Evolutionary conservation across 1,140 invertebrate species (phyloP), one percentile per base, ranked within the genome.

Genomic region (Brachionus asplanchnoidis): DNA sequence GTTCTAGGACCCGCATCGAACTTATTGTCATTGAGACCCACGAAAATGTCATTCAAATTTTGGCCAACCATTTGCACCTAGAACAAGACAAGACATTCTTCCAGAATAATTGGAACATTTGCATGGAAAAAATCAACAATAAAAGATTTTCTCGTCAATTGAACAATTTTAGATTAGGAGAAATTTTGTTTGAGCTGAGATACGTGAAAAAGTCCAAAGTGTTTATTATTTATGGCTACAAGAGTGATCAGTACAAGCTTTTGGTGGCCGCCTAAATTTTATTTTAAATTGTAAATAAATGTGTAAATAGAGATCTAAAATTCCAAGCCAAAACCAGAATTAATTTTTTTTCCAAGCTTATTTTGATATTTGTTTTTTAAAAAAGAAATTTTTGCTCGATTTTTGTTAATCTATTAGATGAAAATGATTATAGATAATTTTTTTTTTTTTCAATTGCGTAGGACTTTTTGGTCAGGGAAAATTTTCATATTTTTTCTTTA

Each of bases 71-170:
- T 65, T 44, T 82, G 23, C 53, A 82, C 14, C 36, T 82, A 4
- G 79, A 82, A 20, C 32, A 42, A 46, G 40, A 60, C 20, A 56
- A 40, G 12, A 7, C 26, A 14, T 42, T n/a, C 23, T 82, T 82
- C 23, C 26, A n/a, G 9, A 44, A 11, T 11, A 82, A 68, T 44
- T 82, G 79, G 79, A 36, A 2, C 14, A 17, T 60, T 23, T 82
- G 79, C 42, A 60, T 82, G 53, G 79, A 82, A 28, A 60, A 60
- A 23, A 36, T 82, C 9, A 68, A 68, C n/a, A 82, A 82, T 36
- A 17, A 32, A 32, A 60, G 36, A 32, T 65, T 36, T 26, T 12
- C 28, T 60, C 17, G 28, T 32, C 50, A 82, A 23, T 60, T 82
- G 17, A 28, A 3, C 4, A 60, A 82, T 60, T 60, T 17, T 40